A percentile compares a stretch with the other conserved stretches of the same genome.
phyloP scores from a whole-genome alignment of 2,888 invertebrate genomes.

The Ochropacha duplaris region DNA sequence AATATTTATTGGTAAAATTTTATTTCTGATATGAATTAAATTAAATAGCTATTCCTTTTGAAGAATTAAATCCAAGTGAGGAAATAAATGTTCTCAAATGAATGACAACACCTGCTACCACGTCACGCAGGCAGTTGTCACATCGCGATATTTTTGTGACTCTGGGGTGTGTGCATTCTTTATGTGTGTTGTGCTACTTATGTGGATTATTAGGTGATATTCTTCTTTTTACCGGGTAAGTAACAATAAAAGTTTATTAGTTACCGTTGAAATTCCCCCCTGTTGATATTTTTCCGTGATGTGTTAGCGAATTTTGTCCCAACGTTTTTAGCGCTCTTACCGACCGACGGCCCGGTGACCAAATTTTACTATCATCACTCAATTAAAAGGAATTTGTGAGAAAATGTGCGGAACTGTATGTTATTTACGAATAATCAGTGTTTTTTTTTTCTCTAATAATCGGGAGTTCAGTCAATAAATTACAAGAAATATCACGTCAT shows the following conservation, averaged over 20 bases:
- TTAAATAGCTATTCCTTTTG: background rate
- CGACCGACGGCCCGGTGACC: constrained; percentile 67
- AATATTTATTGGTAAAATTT: background rate
- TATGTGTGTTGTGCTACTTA: constrained; percentile 83
- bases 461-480: constrained; percentile 47
- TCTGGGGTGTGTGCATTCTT: constrained; percentile 83
- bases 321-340: constrained; percentile 41
- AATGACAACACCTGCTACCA: constrained; percentile 67
- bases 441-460: constrained; percentile 24
- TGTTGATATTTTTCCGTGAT: background rate
- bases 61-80: background rate
- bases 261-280: background rate
- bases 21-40: too few species aligned
- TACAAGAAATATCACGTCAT: constrained; percentile 51
- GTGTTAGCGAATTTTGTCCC: background rate
- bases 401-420: constrained; percentile 40
- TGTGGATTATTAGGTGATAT: constrained; percentile 83
- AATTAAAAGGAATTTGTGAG: constrained; percentile 46
- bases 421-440: constrained; percentile 25
- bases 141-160: constrained; percentile 82
- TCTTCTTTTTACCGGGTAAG: constrained; percentile 77
- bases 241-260: constrained; percentile 22
- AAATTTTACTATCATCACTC: constrained; percentile 56
- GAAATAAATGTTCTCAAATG: constrained; percentile 1
- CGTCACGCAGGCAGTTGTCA: constrained; percentile 82